These are phyloP conservation scores for Remorina albescens DNA, from an alignment of 2,797 vertebrate genomes.

Conservation along the genomic window DNA sequence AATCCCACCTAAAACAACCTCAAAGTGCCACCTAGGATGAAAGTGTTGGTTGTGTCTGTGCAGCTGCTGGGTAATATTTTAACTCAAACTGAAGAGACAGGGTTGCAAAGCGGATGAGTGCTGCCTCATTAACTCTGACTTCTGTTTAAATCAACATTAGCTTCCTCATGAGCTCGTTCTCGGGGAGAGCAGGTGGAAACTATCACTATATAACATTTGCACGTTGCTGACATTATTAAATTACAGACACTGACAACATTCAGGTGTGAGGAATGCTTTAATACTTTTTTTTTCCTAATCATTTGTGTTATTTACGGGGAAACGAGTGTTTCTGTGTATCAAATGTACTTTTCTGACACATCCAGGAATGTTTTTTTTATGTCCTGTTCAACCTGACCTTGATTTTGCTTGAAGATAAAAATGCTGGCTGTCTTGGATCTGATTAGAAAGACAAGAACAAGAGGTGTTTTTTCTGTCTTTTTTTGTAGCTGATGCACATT, in stretches of 20 bases:
- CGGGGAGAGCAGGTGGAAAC: neutral
- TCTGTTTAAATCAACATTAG: conserved; percentile 17
- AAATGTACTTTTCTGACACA: conserved; percentile 4
- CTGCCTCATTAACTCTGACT: neutral
- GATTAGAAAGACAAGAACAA: conserved; percentile 29
- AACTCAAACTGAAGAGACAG: conserved; percentile 4
- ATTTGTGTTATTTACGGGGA: conserved; percentile 12
- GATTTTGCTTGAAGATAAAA: conserved; percentile 22
- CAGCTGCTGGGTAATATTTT: neutral
- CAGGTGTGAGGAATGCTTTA: conserved; percentile 35
- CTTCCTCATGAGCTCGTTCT: conserved; percentile 3
- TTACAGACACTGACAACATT: conserved; percentile 27
- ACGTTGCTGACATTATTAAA: conserved; percentile 13
- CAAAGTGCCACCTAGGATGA: conserved; percentile 28
- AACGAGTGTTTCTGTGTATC: neutral
- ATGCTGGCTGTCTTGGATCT: conserved; percentile 50
- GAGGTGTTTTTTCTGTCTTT: neutral
- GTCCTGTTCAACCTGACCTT: conserved; percentile 14
- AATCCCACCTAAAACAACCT: conserved; percentile 2
- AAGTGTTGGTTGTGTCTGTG: conserved; percentile 16
- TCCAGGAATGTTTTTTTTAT: neutral
- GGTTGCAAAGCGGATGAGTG: neutral
- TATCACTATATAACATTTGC: neutral
- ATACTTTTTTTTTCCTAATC: conserved; percentile 23
- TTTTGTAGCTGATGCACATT: neutral